A percentile compares a stretch with the other conserved stretches of the same genome.
phyloP scores from a whole-genome alignment of 2,888 invertebrate species.

The Drosophila niveifrons region DNA sequence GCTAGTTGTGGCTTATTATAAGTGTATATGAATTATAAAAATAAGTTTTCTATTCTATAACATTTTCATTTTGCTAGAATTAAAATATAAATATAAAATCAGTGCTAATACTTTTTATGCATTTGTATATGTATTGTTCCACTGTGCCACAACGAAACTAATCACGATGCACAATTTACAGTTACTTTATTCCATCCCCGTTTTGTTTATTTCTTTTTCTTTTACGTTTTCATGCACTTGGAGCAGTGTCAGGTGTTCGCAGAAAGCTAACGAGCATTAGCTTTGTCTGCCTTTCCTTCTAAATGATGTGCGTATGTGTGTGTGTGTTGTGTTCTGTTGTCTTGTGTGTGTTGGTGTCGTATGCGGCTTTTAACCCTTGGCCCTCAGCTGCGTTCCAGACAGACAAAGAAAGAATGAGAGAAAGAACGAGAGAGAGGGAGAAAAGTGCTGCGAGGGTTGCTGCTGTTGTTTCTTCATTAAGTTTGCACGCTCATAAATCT shows the following conservation, averaged over 20 bases:
- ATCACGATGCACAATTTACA: constrained; percentile 28
- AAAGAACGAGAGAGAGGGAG: too few relatives aligned
- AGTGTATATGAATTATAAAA: too few relatives aligned
- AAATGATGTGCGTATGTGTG: constrained; percentile 14
- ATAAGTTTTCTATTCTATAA: too few relatives aligned
- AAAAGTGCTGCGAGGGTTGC: constrained; percentile 52
- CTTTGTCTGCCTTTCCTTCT: constrained; percentile 39
- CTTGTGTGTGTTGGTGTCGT: constrained; percentile 15
- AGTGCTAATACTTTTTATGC: too few relatives aligned
- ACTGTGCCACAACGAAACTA: constrained; percentile 36
- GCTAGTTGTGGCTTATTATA: too few relatives aligned
- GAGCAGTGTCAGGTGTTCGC: constrained; percentile 54
- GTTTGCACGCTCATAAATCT: constrained; percentile 49
- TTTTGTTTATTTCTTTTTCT: background rate
- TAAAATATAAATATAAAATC: too few relatives aligned
- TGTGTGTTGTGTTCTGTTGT: background rate
- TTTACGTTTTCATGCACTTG: constrained; percentile 12
- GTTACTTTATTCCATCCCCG: constrained; percentile 36
- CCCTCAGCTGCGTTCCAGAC: constrained; percentile 20
- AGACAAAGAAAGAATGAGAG: background rate
- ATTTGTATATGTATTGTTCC: background rate
- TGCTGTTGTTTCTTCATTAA: constrained; percentile 50
- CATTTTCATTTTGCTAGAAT: too few relatives aligned
- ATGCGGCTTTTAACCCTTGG: constrained; percentile 65
- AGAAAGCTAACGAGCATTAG: constrained; percentile 46